These are phyloP conservation scores for Brachyptera putata DNA, from an alignment of 2,888 invertebrate genomes.

Conservation along the genomic window DNA sequence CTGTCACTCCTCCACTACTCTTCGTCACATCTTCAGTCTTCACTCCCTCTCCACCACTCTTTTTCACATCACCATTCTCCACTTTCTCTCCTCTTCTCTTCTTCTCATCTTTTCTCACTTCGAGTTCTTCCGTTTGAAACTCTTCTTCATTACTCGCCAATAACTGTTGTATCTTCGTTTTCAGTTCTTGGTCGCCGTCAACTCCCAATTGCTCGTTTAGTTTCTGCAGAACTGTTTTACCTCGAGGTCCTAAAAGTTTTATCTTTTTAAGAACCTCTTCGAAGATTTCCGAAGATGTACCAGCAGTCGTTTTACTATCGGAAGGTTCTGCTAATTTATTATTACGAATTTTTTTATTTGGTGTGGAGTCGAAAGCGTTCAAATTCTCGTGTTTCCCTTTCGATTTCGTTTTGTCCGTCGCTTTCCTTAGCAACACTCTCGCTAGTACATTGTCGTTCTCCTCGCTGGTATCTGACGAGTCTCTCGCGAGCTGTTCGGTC, in stretches of 20 bases:
- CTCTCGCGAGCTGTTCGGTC: constrained; percentile 20
- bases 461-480: neutral
- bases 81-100: no score
- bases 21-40: neutral
- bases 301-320: neutral
- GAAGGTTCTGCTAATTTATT: neutral
- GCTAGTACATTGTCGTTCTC: constrained; percentile 7
- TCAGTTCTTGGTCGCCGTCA: constrained; percentile 1
- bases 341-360: no score
- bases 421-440: constrained; percentile 5
- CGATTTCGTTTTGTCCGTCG: neutral
- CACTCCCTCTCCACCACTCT: neutral
- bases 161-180: neutral
- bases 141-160: constrained; percentile 3
- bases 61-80: neutral
- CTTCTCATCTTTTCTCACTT: neutral
- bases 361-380: neutral
- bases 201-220: constrained; percentile 48
- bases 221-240: constrained; percentile 52
- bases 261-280: constrained; percentile 55
- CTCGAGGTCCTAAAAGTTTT: constrained; percentile 54
- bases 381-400: neutral
- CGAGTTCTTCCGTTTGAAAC: constrained; percentile 1
- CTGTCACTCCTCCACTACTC: neutral
- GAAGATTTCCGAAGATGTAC: constrained; percentile 49